Conservation (phyloP, 2,113 vertebrate species). For the Dromaius novaehollandiae region DNA sequence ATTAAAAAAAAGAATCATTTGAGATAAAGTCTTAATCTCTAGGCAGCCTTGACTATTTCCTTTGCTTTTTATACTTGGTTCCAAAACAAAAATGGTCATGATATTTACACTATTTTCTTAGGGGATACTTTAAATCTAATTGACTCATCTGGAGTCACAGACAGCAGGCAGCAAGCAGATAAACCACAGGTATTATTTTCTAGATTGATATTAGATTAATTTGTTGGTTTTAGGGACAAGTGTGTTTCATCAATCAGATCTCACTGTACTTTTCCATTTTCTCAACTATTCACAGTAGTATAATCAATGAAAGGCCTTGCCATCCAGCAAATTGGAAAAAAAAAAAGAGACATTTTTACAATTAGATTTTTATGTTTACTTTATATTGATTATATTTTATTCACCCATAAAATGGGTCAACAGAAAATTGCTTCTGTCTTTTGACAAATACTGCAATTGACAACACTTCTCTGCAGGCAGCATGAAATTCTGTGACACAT, state of each 20-base stretch:
- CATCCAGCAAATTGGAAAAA: background rate
- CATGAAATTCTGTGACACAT: background rate
- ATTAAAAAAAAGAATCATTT: background rate
- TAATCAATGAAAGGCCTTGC: accelerated
- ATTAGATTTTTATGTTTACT: background rate
- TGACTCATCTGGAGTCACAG: constrained; percentile 16
- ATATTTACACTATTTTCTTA: background rate
- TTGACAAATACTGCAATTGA: constrained; percentile 36
- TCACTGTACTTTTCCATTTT: background rate
- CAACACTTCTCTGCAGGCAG: background rate
- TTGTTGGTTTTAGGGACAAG: background rate
- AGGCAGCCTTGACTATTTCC: background rate
- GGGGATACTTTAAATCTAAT: background rate
- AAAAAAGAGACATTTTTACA: background rate
- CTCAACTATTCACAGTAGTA: background rate
- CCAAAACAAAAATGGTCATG: background rate
- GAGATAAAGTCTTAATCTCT: background rate
- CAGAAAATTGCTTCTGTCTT: background rate
- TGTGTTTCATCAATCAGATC: background rate
- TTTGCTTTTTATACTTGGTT: background rate
- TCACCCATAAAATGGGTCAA: constrained; percentile 50
- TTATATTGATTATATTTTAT: constrained; percentile 38
- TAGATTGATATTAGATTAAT: background rate
- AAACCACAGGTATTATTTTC: background rate
- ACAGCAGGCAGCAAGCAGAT: background rate